Evolutionary conservation across 2,797 vertebrate species (phyloP).

Genomic region (Melanogrammus aeglefinus): DNA sequence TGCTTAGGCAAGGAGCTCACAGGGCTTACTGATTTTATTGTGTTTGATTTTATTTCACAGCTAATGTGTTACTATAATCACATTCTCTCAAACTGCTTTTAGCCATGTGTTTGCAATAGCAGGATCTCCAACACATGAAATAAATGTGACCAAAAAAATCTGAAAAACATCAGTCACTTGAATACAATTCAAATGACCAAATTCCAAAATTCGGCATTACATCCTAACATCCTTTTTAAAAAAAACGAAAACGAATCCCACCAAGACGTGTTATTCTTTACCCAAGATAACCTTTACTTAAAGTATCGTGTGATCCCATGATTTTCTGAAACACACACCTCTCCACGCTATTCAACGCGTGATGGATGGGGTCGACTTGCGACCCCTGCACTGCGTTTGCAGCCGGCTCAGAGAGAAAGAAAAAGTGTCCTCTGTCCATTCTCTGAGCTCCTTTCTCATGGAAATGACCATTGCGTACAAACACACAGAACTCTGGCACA

Average conservation of each 20-base stretch:
- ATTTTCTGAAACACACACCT: conserved; percentile 45
- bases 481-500: conserved; percentile 22
- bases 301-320: conserved; percentile 52
- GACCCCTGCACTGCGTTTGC: conserved; percentile 36
- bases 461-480: conserved; percentile 50
- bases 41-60: conserved; percentile 8
- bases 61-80: conserved; percentile 1
- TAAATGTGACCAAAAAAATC: background rate
- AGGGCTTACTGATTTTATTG: conserved; percentile 18
- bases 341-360: conserved; percentile 53
- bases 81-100: background rate
- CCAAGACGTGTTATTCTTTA: conserved; percentile 14
- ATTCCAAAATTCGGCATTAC: background rate
- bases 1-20: conserved; percentile 39
- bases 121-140: background rate
- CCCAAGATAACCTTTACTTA: conserved; percentile 49
- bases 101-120: background rate
- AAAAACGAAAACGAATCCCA: conserved; percentile 12
- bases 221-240: conserved; percentile 29
- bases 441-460: conserved; percentile 67
- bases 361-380: conserved; percentile 61
- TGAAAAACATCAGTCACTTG: background rate
- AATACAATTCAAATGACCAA: background rate
- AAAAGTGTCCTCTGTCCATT: conserved; percentile 62
- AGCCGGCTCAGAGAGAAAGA: conserved; percentile 47